A percentile compares a stretch with the other conserved stretches of the same genome.
Conservation (phyloP, 2,888 invertebrate species). For the Mechanitis messenoides region DNA sequence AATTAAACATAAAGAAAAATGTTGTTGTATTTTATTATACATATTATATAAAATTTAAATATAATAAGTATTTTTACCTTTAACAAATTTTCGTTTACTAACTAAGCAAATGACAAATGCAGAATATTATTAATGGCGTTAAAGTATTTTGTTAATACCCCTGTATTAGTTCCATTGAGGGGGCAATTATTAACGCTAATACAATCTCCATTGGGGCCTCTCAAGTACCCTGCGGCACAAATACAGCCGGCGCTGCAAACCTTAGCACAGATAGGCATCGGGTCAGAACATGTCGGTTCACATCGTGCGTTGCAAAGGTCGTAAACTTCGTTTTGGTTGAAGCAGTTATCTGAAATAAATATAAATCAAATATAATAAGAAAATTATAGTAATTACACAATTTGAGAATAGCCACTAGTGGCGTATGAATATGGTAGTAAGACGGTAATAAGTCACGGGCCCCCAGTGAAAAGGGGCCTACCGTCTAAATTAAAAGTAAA, state of each 20-base stretch:
- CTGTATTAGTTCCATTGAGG: slow-evolving; percentile 44
- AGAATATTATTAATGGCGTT: slow-evolving; percentile 56
- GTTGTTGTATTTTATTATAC: no score
- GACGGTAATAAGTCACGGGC: no score
- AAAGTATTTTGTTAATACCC: slow-evolving; percentile 49
- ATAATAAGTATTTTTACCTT: not conserved
- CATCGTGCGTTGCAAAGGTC: slow-evolving; percentile 58
- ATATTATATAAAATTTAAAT: no score
- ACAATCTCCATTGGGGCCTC: slow-evolving; percentile 50
- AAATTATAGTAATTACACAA: no score
- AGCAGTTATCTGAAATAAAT: slow-evolving; percentile 48
- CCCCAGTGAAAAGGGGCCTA: no score
- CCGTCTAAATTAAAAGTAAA: no score
- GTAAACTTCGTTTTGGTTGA: slow-evolving; percentile 58
- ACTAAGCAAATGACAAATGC: slow-evolving; percentile 38
- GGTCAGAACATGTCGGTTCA: slow-evolving; percentile 57
- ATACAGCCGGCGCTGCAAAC: slow-evolving; percentile 59
- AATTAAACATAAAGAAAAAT: no score
- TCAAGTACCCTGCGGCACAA: slow-evolving; percentile 53
- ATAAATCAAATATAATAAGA: not conserved
- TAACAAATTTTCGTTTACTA: not conserved
- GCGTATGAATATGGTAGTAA: no score
- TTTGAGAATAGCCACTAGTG: no score
- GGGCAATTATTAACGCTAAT: slow-evolving; percentile 58
- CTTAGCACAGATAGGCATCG: slow-evolving; percentile 58